A percentile compares a stretch with the other conserved stretches of the same genome.
phyloP scores from a whole-genome alignment of 1,140 invertebrate species.

The Nephotettix cincticeps region DNA sequence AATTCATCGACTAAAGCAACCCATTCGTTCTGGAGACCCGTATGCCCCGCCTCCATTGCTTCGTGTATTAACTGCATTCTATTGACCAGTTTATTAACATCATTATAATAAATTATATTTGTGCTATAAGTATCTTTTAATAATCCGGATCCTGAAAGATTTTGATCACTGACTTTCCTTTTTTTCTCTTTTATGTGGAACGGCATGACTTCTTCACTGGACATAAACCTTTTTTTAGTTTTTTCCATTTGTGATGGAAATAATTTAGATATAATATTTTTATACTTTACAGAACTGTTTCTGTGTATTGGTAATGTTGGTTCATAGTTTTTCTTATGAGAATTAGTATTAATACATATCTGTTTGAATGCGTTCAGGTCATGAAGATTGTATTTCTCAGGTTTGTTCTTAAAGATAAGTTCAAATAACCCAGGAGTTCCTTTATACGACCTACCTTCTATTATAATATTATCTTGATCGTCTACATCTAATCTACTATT shows the following conservation, averaged over 20 bases:
- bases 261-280: background rate
- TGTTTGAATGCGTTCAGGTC: background rate
- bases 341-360: background rate
- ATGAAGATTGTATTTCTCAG: background rate
- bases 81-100: background rate
- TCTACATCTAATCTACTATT: background rate
- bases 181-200: too few relatives aligned
- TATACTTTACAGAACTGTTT: background rate
- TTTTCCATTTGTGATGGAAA: background rate
- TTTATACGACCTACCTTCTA: background rate
- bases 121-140: background rate
- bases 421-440: conserved; percentile 1
- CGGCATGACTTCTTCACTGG: background rate
- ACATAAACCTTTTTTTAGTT: background rate
- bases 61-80: background rate
- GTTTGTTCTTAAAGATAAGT: background rate
- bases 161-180: too few relatives aligned
- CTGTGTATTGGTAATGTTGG: background rate
- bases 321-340: background rate
- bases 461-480: background rate
- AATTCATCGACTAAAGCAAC: background rate
- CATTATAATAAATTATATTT: background rate
- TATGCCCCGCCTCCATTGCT: background rate
- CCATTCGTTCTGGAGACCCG: background rate
- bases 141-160: too few relatives aligned